Evolutionary conservation across 2,797 vertebrate species (phyloP).

Genomic region (Mallotus villosus): DNA sequence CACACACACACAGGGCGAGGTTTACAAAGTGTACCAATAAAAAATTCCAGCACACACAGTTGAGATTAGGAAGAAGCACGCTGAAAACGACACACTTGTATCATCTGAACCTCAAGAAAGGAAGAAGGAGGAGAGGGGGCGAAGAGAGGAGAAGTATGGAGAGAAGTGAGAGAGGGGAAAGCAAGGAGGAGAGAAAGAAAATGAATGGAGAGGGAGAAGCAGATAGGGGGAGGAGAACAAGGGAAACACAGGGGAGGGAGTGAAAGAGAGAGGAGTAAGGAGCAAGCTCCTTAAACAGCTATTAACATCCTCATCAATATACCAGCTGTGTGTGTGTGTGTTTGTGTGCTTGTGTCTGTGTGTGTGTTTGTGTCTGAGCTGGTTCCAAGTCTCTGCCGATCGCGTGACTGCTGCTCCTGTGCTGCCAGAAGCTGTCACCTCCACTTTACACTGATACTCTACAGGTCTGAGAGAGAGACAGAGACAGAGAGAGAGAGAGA

Average conservation of each 20-base stretch:
- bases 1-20: too few species aligned
- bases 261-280: constrained; percentile 1
- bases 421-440: constrained; percentile 74
- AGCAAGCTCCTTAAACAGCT: too few species aligned
- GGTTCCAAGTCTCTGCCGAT: constrained; percentile 58
- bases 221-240: constrained; percentile 13
- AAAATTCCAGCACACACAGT: too few species aligned
- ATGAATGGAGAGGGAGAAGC: constrained; percentile 5
- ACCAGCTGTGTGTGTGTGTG: too few species aligned
- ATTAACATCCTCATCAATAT: too few species aligned
- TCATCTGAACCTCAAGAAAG: too few species aligned
- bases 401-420: constrained; percentile 68
- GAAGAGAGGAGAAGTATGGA: too few species aligned
- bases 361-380: constrained; percentile 16
- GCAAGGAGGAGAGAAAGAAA: not conserved
- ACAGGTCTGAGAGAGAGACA: constrained; percentile 58
- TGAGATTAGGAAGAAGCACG: too few species aligned
- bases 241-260: constrained; percentile 8
- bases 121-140: too few species aligned
- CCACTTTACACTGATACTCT: constrained; percentile 70
- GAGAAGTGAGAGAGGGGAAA: not conserved
- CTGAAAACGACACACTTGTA: too few species aligned
- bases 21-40: too few species aligned
- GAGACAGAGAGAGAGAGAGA: constrained; percentile 30
- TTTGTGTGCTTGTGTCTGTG: not conserved